These are phyloP conservation scores for Tinea trinotella DNA, from an alignment of 2,888 invertebrate species.

Conservation along the genomic window DNA sequence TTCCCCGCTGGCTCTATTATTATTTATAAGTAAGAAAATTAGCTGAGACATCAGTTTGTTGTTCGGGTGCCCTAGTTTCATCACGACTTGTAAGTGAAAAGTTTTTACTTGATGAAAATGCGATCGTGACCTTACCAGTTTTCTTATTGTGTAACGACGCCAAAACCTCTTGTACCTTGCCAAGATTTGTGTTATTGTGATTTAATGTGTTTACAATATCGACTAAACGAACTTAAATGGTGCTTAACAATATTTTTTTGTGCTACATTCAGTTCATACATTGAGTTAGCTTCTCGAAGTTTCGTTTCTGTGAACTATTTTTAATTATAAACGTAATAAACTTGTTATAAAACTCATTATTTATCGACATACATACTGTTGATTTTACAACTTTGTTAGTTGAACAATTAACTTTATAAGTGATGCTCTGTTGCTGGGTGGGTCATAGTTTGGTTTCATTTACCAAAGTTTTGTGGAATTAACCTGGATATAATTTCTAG, in stretches of 20 bases:
- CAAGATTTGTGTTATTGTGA: constrained; percentile 39
- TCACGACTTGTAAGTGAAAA: constrained; percentile 34
- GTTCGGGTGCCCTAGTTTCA: background rate
- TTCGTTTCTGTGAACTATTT: too few relatives aligned
- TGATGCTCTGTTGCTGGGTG: too few relatives aligned
- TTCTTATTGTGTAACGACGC: constrained; percentile 67
- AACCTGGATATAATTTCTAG: too few relatives aligned
- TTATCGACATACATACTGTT: too few relatives aligned
- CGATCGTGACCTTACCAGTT: constrained; percentile 62
- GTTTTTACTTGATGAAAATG: constrained; percentile 27
- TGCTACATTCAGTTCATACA: background rate
- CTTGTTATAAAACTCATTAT: too few relatives aligned
- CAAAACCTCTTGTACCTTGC: constrained; percentile 50
- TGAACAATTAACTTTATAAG: too few relatives aligned
- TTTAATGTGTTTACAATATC: constrained; percentile 3
- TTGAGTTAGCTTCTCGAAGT: too few relatives aligned
- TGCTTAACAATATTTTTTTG: background rate
- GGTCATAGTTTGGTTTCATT: too few relatives aligned
- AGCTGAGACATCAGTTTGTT: background rate
- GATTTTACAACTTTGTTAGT: too few relatives aligned
- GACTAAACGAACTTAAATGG: background rate
- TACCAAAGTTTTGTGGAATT: too few relatives aligned
- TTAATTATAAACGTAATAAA: too few relatives aligned
- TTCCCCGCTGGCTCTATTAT: constrained; percentile 35
- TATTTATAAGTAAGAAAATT: constrained; percentile 1